Conservation (phyloP, 2,888 invertebrate genomes). For the Tipula lateralis region DNA sequence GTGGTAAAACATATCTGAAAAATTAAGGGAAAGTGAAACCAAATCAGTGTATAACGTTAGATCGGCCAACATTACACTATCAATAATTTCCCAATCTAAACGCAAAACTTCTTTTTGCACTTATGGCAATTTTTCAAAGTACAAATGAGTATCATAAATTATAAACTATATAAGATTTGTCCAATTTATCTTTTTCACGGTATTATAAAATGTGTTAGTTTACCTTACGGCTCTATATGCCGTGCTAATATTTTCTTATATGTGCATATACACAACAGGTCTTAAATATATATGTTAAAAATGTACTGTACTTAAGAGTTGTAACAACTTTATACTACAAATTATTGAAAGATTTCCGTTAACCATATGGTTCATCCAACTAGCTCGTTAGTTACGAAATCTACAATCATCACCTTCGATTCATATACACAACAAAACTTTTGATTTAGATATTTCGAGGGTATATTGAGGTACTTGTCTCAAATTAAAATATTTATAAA, state of each 20-base stretch:
- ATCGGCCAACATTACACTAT: not conserved
- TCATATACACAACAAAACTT: not conserved
- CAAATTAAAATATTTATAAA: not conserved
- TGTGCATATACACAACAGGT: not conserved
- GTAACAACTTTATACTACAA: not conserved
- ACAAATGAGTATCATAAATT: not conserved
- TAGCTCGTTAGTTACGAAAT: not conserved
- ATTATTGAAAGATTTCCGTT: not conserved
- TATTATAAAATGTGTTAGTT: constrained; percentile 24
- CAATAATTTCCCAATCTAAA: not conserved
- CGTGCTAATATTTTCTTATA: not conserved
- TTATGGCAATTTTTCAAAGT: not conserved
- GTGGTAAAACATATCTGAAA: not conserved
- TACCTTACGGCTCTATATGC: not conserved
- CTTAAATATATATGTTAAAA: not conserved
- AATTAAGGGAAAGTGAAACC: not conserved
- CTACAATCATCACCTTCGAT: not conserved
- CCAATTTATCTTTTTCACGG: constrained; percentile 11
- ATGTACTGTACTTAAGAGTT: not conserved
- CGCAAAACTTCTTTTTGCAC: not conserved
- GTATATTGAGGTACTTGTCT: not conserved
- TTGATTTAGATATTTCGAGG: not conserved
- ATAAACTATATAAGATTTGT: not conserved
- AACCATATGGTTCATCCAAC: not conserved
- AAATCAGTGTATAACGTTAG: not conserved